phyloP scores from a whole-genome alignment of 1,140 invertebrate species.

The Psilanteris sp. region DNA sequence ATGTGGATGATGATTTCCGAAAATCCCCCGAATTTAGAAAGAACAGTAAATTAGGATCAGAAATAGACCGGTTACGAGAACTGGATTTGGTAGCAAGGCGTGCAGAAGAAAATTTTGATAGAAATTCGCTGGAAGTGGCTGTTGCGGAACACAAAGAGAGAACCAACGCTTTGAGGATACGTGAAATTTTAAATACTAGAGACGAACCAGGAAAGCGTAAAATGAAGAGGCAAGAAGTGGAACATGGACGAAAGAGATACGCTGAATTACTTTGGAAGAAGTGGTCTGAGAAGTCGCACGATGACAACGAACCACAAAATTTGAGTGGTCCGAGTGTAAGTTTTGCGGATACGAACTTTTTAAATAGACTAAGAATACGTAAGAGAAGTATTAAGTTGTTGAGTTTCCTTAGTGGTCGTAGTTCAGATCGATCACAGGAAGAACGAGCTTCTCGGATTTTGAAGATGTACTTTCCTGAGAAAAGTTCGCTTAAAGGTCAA shows the following conservation, averaged over 20 bases:
- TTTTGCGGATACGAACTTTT: constrained; percentile 65
- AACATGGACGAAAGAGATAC: constrained; percentile 55
- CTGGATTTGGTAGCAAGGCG: constrained; percentile 65
- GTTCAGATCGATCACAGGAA: constrained; percentile 69
- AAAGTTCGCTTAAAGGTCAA: constrained; percentile 55
- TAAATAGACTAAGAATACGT: constrained; percentile 68
- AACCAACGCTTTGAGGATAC: constrained; percentile 26
- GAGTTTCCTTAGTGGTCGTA: constrained; percentile 72
- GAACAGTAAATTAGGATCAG: background rate
- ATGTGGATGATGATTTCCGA: constrained; percentile 69
- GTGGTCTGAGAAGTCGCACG: constrained; percentile 64
- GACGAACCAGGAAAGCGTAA: constrained; percentile 14
- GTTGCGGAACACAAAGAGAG: constrained; percentile 38
- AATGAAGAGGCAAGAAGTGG: constrained; percentile 50
- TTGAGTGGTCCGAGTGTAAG: constrained; percentile 31
- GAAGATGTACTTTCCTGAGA: constrained; percentile 74
- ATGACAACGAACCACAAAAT: constrained; percentile 59
- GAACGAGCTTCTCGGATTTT: constrained; percentile 71
- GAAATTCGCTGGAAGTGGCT: constrained; percentile 35
- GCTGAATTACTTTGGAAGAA: constrained; percentile 62
- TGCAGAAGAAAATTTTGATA: constrained; percentile 66
- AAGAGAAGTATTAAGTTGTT: constrained; percentile 72
- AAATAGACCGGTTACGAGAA: constrained; percentile 61
- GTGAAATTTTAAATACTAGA: constrained; percentile 14
- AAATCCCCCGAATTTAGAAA: background rate